Base-by-base conservation (phyloP, 1,140 invertebrate species). In the Maconellicoccus hirsutus region DNA sequence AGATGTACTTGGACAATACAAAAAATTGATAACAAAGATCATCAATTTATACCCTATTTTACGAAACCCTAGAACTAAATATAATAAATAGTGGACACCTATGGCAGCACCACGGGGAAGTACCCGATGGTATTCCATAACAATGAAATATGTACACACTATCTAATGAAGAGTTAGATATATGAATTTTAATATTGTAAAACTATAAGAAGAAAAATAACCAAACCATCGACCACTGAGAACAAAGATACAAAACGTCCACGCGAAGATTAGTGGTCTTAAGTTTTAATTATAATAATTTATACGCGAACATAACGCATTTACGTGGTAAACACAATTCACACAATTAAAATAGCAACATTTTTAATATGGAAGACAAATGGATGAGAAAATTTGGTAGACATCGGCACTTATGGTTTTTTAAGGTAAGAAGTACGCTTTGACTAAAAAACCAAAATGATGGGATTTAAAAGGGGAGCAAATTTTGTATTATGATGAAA, bases 1-100 rank as follows among this genome's bases (percentile, higher is more conserved):
- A n/a, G n/a, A n/a, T n/a, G n/a, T n/a, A n/a, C n/a, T n/a, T n/a
- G n/a, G n/a, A n/a, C n/a, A n/a, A n/a, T n/a, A 33, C 12, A 33
- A 3, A 12, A 6, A 33, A 12, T 3, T 33, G 12, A 33, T 3
- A 6, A 33, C 29, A 33, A 33, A 12, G 6, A 52, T 3, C 42
- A 19, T 52, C 4, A 6, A 52, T 16, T 16, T 52, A 16, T 19
- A 16, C 3, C 3, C 3, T 26, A 66, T 26, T 66, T 26, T 66
- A 66, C 19, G 61, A 66, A 66, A 22, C 19, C 61, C 61, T 66
- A 25, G 22, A 25, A 26, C 16, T 23, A 16, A 66, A 66, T 23
- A 66, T 66, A 66, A 66, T 66, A 66, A 66, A 66, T 66, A 25
- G 61, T 66, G 61, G 61, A 66, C 61, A 66, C 61, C 61, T 22